These are phyloP conservation scores for Anorthoa munda DNA, from an alignment of 2,888 invertebrate species.

Conservation along the genomic window DNA sequence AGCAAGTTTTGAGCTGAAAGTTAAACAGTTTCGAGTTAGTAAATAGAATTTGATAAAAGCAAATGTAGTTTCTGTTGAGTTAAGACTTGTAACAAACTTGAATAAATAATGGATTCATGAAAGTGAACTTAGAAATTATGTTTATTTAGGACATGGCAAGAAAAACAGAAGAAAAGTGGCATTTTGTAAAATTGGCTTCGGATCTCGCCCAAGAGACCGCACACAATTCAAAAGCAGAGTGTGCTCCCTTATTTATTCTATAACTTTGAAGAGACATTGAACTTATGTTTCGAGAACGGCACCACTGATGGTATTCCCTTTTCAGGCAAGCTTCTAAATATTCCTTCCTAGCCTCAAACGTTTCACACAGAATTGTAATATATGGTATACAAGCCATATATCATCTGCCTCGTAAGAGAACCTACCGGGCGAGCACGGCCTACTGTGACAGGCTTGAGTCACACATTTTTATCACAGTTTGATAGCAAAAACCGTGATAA, in stretches of 20 bases:
- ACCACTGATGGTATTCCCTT: not conserved
- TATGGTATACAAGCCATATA: not conserved
- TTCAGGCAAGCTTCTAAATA: too few species aligned
- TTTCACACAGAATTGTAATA: not conserved
- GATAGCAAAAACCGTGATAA: too few species aligned
- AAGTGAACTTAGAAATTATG: not conserved
- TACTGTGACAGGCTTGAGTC: too few species aligned
- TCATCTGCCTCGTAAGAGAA: not conserved
- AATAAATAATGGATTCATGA: not conserved
- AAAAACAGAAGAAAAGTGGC: not conserved
- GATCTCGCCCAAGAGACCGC: not conserved
- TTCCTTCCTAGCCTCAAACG: not conserved
- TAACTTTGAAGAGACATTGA: not conserved
- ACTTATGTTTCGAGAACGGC: too few species aligned
- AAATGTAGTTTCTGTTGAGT: slow-evolving; percentile 34
- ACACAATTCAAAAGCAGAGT: not conserved
- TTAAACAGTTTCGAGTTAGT: slow-evolving; percentile 23
- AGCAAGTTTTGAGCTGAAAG: slow-evolving; percentile 35
- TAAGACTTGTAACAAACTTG: slow-evolving; percentile 12
- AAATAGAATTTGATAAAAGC: slow-evolving; percentile 38
- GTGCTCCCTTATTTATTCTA: not conserved
- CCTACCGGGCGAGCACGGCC: too few species aligned
- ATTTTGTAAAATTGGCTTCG: not conserved
- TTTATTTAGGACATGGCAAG: not conserved
- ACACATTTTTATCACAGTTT: too few species aligned